A percentile compares a stretch with the other conserved stretches of the same genome.
phyloP scores from a whole-genome alignment of 2,113 vertebrate species.

The Puma concolor region DNA sequence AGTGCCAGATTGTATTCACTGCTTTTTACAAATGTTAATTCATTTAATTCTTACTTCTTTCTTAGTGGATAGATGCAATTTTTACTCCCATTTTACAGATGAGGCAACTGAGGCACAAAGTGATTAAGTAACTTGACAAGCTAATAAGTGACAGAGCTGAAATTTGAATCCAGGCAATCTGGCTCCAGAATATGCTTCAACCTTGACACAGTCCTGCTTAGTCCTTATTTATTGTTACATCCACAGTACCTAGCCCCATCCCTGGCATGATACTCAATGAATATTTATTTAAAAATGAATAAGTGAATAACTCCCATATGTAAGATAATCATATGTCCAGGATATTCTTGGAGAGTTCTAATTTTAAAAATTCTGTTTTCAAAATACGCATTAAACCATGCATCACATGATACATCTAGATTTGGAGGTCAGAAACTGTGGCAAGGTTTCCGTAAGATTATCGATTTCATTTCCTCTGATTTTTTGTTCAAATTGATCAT shows the following conservation, averaged over 20 bases:
- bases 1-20: background rate
- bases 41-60: background rate
- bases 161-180: background rate
- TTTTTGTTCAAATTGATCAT: background rate
- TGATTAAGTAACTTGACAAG: background rate
- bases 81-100: background rate
- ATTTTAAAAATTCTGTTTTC: slow-evolving; percentile 29
- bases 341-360: background rate
- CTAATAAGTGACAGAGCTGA: background rate
- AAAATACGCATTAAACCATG: background rate
- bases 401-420: background rate
- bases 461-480: background rate
- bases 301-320: background rate
- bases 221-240: background rate
- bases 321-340: background rate
- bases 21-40: background rate
- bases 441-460: background rate
- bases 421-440: background rate
- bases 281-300: background rate
- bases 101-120: background rate
- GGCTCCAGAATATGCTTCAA: background rate
- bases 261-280: background rate
- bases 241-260: background rate
- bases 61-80: background rate
- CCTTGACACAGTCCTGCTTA: background rate